These are phyloP conservation scores for Tauraco hartlaubi DNA, from an alignment of 2,797 vertebrate genomes.

Conservation along the genomic window DNA sequence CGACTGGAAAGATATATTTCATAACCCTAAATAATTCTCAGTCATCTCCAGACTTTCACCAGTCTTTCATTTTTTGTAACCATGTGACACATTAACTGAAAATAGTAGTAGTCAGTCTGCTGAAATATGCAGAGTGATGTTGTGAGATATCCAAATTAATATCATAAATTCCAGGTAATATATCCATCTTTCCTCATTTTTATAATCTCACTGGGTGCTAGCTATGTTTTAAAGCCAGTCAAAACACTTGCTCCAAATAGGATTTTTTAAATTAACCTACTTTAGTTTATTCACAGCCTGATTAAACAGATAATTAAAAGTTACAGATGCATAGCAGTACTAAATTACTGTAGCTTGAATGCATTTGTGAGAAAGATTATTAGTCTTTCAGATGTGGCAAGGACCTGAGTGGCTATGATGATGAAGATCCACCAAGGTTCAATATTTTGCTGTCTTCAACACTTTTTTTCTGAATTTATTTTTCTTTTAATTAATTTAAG, in stretches of 20 bases:
- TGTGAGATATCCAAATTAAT: not conserved
- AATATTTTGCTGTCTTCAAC: slow-evolving; percentile 40
- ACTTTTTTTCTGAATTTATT: slow-evolving; percentile 4
- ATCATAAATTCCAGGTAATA: slow-evolving; percentile 14
- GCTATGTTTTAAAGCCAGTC: slow-evolving; percentile 57
- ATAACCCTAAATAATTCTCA: not conserved
- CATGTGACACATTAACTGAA: not conserved
- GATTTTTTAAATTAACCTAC: slow-evolving; percentile 74
- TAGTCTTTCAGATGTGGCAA: slow-evolving; percentile 27
- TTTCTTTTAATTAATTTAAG: slow-evolving; percentile 52
- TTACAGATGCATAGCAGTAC: slow-evolving; percentile 59
- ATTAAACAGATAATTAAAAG: slow-evolving; percentile 80
- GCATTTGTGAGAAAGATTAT: slow-evolving; percentile 44
- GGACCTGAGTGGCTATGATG: not conserved
- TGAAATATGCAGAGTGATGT: slow-evolving; percentile 24
- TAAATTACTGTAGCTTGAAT: slow-evolving; percentile 64
- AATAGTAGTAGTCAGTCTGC: not conserved
- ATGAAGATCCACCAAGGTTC: not conserved
- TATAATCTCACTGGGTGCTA: slow-evolving; percentile 44
- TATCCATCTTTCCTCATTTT: slow-evolving; percentile 9
- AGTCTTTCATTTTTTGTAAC: slow-evolving; percentile 13
- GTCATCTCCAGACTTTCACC: not conserved
- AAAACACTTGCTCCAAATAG: slow-evolving; percentile 65
- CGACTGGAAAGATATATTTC: not conserved
- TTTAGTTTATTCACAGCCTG: slow-evolving; percentile 73